Conservation (phyloP, 2,113 vertebrate genomes). For the Engystomops pustulosus region DNA sequence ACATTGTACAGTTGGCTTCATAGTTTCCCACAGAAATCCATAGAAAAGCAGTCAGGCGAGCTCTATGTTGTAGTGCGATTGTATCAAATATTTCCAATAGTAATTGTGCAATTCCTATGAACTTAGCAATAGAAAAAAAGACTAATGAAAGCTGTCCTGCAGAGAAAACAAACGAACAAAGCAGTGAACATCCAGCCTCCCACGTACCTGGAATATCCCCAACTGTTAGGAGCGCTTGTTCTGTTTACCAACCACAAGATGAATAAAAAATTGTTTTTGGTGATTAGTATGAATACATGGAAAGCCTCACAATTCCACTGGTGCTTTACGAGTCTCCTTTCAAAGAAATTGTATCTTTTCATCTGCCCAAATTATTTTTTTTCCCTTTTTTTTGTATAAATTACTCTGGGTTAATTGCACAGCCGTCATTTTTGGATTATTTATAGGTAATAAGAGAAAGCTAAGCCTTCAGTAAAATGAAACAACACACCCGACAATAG, state of each 20-base stretch:
- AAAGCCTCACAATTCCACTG: not conserved
- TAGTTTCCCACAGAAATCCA: constrained; percentile 64
- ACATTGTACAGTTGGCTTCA: not conserved
- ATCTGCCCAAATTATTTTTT: not conserved
- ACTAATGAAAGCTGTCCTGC: constrained; percentile 76
- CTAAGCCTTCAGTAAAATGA: not conserved
- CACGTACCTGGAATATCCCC: constrained; percentile 74
- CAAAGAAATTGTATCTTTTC: not conserved
- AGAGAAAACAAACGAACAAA: constrained; percentile 73
- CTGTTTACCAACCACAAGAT: constrained; percentile 42
- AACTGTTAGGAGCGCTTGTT: constrained; percentile 37
- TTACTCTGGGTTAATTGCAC: not conserved
- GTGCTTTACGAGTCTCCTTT: not conserved
- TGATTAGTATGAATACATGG: constrained; percentile 26
- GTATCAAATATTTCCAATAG: constrained; percentile 78
- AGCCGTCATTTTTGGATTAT: not conserved
- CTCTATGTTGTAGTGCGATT: constrained; percentile 68
- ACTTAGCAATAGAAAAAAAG: constrained; percentile 76
- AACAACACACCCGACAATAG: too few relatives aligned
- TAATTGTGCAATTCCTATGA: constrained; percentile 78
- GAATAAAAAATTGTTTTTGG: constrained; percentile 45
- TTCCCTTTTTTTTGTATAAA: not conserved
- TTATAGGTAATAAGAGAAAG: not conserved
- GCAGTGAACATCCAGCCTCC: constrained; percentile 72
- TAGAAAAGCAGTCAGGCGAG: constrained; percentile 65